A percentile compares a stretch with the other conserved stretches of the same genome.
phyloP scores from a whole-genome alignment of 1,140 invertebrate species.

The Elymnias hypermnestra region DNA sequence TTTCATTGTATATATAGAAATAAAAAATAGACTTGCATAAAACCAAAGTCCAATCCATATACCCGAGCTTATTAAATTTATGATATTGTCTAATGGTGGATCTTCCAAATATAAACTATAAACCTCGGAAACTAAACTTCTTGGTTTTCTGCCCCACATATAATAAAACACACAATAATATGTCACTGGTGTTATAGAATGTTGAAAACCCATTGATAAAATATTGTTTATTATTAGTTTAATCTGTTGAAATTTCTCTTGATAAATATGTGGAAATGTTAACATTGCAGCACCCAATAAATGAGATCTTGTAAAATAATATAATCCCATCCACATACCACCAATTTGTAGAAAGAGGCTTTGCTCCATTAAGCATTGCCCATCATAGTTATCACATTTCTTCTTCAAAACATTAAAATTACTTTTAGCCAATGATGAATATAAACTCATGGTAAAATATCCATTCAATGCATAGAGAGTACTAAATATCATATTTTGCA shows the following conservation, averaged over 20 bases:
- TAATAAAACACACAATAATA: conserved; percentile 80
- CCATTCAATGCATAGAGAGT: conserved; percentile 78
- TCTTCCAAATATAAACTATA: conserved; percentile 75
- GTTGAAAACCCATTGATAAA: conserved; percentile 76
- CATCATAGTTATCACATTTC: conserved; percentile 51
- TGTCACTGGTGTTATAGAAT: conserved; percentile 78
- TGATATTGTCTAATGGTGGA: conserved; percentile 71
- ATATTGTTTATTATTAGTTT: conserved; percentile 76
- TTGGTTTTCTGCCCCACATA: conserved; percentile 70
- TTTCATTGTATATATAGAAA: conserved; percentile 82
- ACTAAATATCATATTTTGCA: conserved; percentile 77
- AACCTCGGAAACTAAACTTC: conserved; percentile 55
- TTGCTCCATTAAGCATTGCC: conserved; percentile 60
- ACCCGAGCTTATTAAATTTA: conserved; percentile 69
- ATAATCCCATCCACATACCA: conserved; percentile 82
- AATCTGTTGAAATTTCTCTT: conserved; percentile 80
- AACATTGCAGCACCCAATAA: conserved; percentile 75
- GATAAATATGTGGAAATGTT: conserved; percentile 81
- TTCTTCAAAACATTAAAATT: conserved; percentile 72
- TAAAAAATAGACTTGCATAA: conserved; percentile 80
- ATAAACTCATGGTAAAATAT: conserved; percentile 78
- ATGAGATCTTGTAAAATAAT: conserved; percentile 79
- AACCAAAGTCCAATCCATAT: conserved; percentile 82
- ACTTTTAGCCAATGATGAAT: conserved; percentile 77
- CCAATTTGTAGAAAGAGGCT: conserved; percentile 79